These are phyloP conservation scores for Crotalus tigris DNA, from an alignment of 2,113 vertebrate genomes.

Conservation along the genomic window DNA sequence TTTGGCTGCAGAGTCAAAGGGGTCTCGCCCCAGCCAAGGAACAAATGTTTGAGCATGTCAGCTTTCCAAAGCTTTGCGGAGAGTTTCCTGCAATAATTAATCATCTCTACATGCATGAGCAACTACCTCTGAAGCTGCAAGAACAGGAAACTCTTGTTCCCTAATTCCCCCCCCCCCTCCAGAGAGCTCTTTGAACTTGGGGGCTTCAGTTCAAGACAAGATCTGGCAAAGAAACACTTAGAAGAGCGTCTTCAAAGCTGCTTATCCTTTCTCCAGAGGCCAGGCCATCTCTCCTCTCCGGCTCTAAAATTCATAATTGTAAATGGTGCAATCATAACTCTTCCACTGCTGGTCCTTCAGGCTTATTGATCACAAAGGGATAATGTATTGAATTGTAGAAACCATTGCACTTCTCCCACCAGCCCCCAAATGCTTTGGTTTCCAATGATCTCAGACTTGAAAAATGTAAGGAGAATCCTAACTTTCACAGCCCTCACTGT, in stretches of 20 bases:
- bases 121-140: not conserved
- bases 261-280: not conserved
- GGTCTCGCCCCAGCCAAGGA: not conserved
- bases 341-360: not conserved
- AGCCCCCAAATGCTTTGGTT: not conserved
- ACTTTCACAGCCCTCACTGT: not conserved
- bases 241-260: not conserved
- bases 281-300: not conserved
- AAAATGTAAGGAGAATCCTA: not conserved
- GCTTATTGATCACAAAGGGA: not conserved
- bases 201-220: not conserved
- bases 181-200: not conserved
- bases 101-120: not conserved
- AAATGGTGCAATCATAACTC: not conserved
- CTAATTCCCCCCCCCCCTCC: fast-evolving
- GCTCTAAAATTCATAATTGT: not conserved
- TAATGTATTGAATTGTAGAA: not conserved
- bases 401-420: not conserved
- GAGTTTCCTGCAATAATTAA: not conserved
- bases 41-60: not conserved
- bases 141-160: not conserved
- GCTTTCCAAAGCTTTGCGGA: not conserved
- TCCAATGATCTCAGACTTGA: not conserved
- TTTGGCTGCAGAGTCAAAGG: not conserved
- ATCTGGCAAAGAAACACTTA: not conserved